Conservation (phyloP, 2,113 vertebrate species). For the Noturus placidus region DNA sequence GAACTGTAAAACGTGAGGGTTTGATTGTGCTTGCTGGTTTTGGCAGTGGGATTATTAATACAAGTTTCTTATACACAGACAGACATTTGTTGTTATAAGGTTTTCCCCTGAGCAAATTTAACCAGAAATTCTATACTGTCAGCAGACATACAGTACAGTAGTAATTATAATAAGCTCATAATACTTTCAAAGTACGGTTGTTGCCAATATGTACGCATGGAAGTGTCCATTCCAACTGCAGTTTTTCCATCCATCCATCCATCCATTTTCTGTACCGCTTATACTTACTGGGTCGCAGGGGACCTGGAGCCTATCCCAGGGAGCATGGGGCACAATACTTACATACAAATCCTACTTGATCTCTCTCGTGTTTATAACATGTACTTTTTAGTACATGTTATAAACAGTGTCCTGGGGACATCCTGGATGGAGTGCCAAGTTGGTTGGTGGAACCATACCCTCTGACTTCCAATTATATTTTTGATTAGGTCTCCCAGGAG, state of each 20-base stretch:
- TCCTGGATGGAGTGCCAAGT: background rate
- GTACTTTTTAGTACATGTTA: no score
- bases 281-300: no score
- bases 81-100: background rate
- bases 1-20: background rate
- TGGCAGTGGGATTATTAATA: background rate
- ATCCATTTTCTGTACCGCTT: no score
- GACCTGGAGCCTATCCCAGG: no score
- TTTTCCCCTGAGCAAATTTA: background rate
- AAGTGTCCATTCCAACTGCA: background rate
- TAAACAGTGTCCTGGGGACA: no score
- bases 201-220: background rate
- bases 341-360: no score
- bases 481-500: slow-evolving; percentile 82
- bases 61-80: background rate
- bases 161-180: background rate
- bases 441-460: background rate
- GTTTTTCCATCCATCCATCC: no score
- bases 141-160: background rate
- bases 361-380: no score
- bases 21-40: background rate
- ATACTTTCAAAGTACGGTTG: background rate
- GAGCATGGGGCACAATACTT: no score
- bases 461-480: background rate
- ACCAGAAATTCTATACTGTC: background rate